Conservation (phyloP, 1,140 invertebrate genomes). For the Belonocnema kinseyi region DNA sequence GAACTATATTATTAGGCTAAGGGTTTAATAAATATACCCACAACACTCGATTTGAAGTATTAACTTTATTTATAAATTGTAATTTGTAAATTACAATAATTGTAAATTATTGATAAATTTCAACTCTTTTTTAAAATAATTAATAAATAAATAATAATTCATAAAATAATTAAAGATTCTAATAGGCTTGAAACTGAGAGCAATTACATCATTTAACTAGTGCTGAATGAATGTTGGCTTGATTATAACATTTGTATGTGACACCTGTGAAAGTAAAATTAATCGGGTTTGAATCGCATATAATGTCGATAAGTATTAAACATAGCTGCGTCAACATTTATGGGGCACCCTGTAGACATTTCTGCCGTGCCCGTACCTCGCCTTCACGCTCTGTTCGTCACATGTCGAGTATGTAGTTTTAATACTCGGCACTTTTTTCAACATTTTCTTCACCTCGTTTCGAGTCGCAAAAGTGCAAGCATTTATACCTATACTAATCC, state of each 20-base stretch:
- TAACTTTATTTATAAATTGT: too few species aligned
- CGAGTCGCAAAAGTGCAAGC: neutral
- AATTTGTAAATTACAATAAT: too few species aligned
- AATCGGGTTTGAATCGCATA: neutral
- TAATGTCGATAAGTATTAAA: slow-evolving; percentile 3
- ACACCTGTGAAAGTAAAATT: slow-evolving; percentile 5
- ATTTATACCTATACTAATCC: neutral
- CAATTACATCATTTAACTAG: too few species aligned
- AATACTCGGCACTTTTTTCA: neutral
- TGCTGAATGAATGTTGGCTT: neutral
- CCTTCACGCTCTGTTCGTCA: slow-evolving; percentile 13
- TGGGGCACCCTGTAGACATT: slow-evolving; percentile 8
- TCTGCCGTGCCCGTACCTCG: neutral
- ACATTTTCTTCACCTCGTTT: neutral
- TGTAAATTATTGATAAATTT: too few species aligned
- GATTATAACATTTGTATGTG: neutral
- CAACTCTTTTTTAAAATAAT: too few species aligned
- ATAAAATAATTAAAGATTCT: neutral
- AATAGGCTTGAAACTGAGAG: too few species aligned
- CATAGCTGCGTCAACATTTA: slow-evolving; percentile 7
- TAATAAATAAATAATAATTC: too few species aligned
- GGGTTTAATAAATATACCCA: too few species aligned
- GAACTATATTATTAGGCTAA: too few species aligned
- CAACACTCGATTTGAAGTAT: too few species aligned
- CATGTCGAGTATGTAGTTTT: slow-evolving; percentile 13